These are phyloP conservation scores for Halocaridina rubra DNA, from an alignment of 2,888 invertebrate species.

Conservation along the genomic window DNA sequence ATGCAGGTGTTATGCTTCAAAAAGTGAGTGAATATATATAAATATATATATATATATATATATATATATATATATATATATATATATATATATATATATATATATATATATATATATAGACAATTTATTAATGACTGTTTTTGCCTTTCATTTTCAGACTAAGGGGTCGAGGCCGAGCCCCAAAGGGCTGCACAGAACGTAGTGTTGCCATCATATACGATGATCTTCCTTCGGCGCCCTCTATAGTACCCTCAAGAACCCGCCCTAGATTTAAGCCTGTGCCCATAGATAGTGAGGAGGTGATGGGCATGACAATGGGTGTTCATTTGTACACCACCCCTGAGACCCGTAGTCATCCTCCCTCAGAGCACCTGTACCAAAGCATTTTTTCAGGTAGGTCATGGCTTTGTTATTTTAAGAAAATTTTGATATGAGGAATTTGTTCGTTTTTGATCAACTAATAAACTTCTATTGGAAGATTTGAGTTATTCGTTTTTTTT, in stretches of 20 bases:
- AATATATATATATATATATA: not conserved
- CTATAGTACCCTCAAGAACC: conserved; percentile 46
- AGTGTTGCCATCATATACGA: conserved; percentile 59
- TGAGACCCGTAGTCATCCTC: conserved; percentile 44
- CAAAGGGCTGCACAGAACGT: conserved; percentile 59
- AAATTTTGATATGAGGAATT: too few relatives aligned
- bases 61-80: conserved; percentile 21
- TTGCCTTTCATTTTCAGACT: conserved; percentile 3
- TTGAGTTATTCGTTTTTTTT: not conserved
- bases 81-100: conserved; percentile 14
- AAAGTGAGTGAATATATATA: too few relatives aligned
- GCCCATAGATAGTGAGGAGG: conserved; percentile 42
- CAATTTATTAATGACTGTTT: not conserved
- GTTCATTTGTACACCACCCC: conserved; percentile 55
- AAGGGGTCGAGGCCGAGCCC: conserved; percentile 39
- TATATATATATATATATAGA: not conserved
- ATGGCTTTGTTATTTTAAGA: not conserved
- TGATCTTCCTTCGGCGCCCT: conserved; percentile 55
- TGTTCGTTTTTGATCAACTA: too few relatives aligned
- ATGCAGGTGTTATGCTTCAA: too few relatives aligned
- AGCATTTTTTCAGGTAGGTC: conserved; percentile 58
- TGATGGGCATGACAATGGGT: conserved; percentile 46
- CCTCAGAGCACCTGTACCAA: conserved; percentile 60
- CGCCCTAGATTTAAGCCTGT: conserved; percentile 47
- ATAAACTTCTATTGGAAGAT: too few relatives aligned